These are phyloP conservation scores for Hydropsyche betteni DNA, from an alignment of 2,888 invertebrate genomes.

Conservation along the genomic window DNA sequence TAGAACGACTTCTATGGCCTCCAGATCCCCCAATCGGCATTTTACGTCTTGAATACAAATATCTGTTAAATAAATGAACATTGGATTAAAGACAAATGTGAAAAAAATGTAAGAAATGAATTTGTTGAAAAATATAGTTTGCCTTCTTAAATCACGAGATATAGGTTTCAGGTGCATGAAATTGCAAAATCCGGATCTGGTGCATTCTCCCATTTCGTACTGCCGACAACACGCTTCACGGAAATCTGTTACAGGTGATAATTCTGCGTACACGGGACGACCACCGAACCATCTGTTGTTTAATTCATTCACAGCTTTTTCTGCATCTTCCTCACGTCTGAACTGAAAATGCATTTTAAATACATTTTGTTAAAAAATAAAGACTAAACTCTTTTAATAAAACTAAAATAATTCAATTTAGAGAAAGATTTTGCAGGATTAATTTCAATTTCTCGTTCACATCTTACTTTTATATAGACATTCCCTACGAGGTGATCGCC, in stretches of 20 bases:
- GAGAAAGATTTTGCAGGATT: no score
- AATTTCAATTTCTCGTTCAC: no score
- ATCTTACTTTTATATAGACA: constrained; percentile 93
- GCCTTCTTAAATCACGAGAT: constrained; percentile 90
- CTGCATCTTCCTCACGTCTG: constrained; percentile 97
- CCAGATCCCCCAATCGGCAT: constrained; percentile 55
- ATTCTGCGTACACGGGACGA: constrained; percentile 95
- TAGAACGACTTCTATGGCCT: constrained; percentile 54
- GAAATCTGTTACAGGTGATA: constrained; percentile 99
- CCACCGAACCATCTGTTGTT: constrained; percentile 99
- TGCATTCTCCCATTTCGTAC: constrained; percentile 99
- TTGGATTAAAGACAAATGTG: constrained; percentile 39
- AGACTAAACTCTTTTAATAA: background rate
- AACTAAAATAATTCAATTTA: background rate
- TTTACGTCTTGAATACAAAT: constrained; percentile 77
- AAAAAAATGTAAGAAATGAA: background rate
- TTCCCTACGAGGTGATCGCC: constrained; percentile 99
- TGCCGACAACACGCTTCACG: constrained; percentile 99
- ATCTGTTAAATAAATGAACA: constrained; percentile 58
- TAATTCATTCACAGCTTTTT: constrained; percentile 94
- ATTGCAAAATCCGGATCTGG: constrained; percentile 98
- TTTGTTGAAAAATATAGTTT: constrained; percentile 57
- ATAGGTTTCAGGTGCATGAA: constrained; percentile 99
- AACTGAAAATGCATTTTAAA: no score
- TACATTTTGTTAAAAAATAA: background rate